Evolutionary conservation across 2,113 vertebrate species (phyloP).

Genomic region (Sakesphorus luctuosus): DNA sequence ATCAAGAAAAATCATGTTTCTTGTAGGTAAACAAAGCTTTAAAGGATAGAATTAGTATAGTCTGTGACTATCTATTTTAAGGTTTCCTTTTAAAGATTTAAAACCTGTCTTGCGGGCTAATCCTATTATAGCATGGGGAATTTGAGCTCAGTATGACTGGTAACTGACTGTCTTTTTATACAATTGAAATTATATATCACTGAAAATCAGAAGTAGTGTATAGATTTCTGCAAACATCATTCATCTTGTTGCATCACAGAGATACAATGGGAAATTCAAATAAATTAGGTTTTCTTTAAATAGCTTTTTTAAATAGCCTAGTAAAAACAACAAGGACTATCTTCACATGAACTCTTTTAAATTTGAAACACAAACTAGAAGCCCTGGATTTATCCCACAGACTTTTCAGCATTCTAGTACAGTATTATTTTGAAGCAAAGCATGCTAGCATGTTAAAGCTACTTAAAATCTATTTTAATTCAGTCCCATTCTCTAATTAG

Average conservation of each 20-base stretch:
- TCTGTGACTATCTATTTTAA: not conserved
- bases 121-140: not conserved
- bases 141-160: not conserved
- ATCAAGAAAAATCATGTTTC: conserved; percentile 20
- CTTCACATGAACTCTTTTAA: not conserved
- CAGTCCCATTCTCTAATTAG: conserved; percentile 6
- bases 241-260: not conserved
- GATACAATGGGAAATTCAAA: not conserved
- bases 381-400: not conserved
- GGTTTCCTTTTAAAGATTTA: conserved; percentile 6
- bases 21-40: conserved; percentile 32
- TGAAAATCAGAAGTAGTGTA: conserved; percentile 4
- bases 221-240: not conserved
- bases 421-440: conserved; percentile 20
- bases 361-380: not conserved
- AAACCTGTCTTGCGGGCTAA: not conserved
- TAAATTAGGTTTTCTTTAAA: conserved; percentile 1
- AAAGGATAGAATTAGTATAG: not conserved
- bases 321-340: not conserved
- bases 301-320: not conserved
- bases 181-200: not conserved
- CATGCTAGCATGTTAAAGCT: not conserved
- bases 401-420: conserved; percentile 11
- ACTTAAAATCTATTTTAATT: conserved; percentile 31
- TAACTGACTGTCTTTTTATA: not conserved